Evolutionary conservation across 2,797 vertebrate genomes (phyloP).

Genomic region (Chelmon rostratus): DNA sequence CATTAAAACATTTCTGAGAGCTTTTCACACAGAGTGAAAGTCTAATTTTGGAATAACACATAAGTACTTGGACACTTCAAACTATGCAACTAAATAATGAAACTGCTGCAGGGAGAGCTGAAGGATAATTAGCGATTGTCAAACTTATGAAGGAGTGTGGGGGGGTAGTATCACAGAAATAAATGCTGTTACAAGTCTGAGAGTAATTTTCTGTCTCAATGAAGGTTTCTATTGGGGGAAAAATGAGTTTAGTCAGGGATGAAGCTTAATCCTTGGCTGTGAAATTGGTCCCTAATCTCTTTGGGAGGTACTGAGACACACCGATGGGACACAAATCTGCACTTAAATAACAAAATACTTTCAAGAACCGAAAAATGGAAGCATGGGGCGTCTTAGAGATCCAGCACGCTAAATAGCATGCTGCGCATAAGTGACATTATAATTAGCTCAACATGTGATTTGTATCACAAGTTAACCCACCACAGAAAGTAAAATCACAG

Average conservation of each 20-base stretch:
- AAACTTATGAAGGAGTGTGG: constrained; percentile 25
- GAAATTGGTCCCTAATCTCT: constrained; percentile 66
- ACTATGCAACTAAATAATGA: constrained; percentile 21
- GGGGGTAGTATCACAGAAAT: constrained; percentile 21
- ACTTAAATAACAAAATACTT: constrained; percentile 58
- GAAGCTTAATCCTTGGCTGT: constrained; percentile 66
- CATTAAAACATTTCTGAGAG: background rate
- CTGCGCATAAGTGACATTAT: constrained; percentile 27
- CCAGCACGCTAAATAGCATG: constrained; percentile 3
- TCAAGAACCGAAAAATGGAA: constrained; percentile 6
- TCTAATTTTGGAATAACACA: constrained; percentile 23
- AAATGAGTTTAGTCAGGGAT: constrained; percentile 64
- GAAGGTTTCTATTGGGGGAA: constrained; percentile 45
- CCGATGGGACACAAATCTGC: constrained; percentile 57
- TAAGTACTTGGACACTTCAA: constrained; percentile 15
- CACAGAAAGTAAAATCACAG: constrained; percentile 5
- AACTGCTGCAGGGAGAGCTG: constrained; percentile 26
- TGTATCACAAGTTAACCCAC: constrained; percentile 29
- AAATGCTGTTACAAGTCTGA: constrained; percentile 38
- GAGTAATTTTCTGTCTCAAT: constrained; percentile 64
- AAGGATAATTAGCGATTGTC: constrained; percentile 56
- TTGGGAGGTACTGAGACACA: constrained; percentile 51
- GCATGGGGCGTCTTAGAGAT: constrained; percentile 22
- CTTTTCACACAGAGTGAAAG: background rate
- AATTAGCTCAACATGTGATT: constrained; percentile 48